Percentiles rank a stretch among this genome's conserved stretches.
Evolutionary conservation across 2,888 invertebrate genomes (phyloP).

Genomic region (Pycnomerus fuliginosus): DNA sequence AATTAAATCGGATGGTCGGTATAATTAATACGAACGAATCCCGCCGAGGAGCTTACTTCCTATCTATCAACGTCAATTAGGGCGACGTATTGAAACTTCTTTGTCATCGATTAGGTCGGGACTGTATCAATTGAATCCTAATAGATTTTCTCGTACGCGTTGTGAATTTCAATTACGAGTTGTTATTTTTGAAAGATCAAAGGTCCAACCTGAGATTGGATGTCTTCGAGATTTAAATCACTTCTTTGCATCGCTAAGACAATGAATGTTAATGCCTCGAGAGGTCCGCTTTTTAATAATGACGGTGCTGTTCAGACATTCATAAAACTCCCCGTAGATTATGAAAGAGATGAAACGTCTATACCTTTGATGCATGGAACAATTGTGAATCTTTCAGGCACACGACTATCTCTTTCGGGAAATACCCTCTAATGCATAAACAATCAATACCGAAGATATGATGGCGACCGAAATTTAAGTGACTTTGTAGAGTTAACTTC

Average conservation of each 20-base stretch:
- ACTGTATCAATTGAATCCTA: conserved; percentile 28
- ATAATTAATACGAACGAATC: conserved; percentile 19
- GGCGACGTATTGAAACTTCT: conserved; percentile 25
- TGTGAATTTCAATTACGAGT: conserved; percentile 23
- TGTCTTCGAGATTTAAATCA: conserved; percentile 15
- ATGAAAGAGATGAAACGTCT: no score
- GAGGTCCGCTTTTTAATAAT: no score
- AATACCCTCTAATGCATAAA: no score
- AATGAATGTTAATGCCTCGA: no score
- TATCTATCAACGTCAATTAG: conserved; percentile 30
- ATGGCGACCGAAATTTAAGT: no score
- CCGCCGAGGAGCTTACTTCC: conserved; percentile 17
- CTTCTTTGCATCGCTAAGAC: conserved; percentile 7
- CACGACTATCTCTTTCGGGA: no score
- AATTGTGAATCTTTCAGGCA: no score
- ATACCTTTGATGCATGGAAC: no score
- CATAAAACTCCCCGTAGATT: no score
- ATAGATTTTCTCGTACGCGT: conserved; percentile 23
- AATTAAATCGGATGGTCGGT: conserved; percentile 13
- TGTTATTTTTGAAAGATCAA: conserved; percentile 3
- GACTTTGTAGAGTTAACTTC: no score
- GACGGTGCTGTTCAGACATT: no score
- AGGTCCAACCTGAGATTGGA: neutral
- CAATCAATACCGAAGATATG: no score
- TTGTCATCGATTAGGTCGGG: conserved; percentile 29